Evolutionary conservation across 2,797 vertebrate genomes (phyloP).

Genomic region (Cirrhinus mrigala): DNA sequence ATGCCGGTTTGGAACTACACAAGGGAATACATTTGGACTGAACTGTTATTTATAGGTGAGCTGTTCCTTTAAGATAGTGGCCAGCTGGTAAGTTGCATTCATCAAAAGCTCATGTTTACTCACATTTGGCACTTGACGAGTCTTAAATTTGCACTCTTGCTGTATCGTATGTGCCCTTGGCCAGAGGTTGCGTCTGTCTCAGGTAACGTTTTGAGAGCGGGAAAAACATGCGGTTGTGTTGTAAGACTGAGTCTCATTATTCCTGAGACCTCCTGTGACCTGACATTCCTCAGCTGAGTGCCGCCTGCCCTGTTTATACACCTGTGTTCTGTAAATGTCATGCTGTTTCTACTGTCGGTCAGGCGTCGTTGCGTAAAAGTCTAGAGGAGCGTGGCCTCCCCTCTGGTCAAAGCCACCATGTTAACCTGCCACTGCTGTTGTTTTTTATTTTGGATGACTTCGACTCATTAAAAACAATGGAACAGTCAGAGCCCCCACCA

Average conservation of each 20-base stretch:
- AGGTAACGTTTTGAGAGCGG: neutral
- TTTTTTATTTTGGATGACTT: conserved; percentile 61
- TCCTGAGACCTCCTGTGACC: conserved; percentile 45
- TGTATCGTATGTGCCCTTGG: conserved; percentile 31
- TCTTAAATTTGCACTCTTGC: conserved; percentile 1
- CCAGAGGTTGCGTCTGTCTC: neutral
- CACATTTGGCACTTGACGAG: neutral
- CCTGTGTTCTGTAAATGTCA: conserved; percentile 58
- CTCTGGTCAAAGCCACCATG: conserved; percentile 68
- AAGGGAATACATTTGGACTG: neutral
- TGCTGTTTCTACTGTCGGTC: conserved; percentile 54
- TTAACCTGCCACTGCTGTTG: conserved; percentile 65
- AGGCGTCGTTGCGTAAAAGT: conserved; percentile 29
- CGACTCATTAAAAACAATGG: conserved; percentile 79
- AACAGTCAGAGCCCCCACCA: conserved; percentile 63
- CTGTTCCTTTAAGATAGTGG: neutral
- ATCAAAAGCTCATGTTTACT: neutral
- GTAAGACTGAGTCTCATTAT: conserved; percentile 45
- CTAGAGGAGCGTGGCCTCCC: conserved; percentile 64
- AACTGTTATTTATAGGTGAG: neutral
- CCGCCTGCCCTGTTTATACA: conserved; percentile 42
- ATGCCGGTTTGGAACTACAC: neutral
- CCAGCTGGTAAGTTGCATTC: neutral
- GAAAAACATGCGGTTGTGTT: conserved; percentile 1
- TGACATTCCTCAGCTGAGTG: conserved; percentile 43